A percentile compares a stretch with the other conserved stretches of the same genome.
Evolutionary conservation across 2,113 vertebrate species (phyloP).

Genomic region (Ciconia stormi): DNA sequence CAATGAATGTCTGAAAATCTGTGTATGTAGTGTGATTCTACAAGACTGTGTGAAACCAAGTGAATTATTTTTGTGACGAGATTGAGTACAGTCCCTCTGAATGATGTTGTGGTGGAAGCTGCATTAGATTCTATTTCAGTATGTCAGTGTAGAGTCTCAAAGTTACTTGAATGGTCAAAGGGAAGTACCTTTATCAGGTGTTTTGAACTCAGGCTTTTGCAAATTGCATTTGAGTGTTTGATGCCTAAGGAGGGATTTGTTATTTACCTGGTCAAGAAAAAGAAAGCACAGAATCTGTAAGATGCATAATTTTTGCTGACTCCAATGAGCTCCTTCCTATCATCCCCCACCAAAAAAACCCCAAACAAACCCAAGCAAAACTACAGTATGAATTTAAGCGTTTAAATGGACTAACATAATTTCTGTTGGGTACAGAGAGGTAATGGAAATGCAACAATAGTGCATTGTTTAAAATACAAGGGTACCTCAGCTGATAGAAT

Average conservation of each 20-base stretch:
- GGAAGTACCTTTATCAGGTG: background rate
- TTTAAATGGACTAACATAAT: background rate
- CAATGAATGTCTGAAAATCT: background rate
- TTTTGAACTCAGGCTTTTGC: background rate
- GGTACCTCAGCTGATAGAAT: background rate
- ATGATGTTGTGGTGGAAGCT: background rate
- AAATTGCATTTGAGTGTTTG: background rate
- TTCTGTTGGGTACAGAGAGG: background rate
- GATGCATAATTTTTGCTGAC: background rate
- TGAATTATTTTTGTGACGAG: background rate
- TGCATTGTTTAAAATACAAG: background rate
- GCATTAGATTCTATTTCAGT: background rate
- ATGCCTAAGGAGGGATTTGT: background rate
- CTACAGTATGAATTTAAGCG: background rate
- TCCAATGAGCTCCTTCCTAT: background rate
- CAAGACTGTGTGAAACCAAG: background rate
- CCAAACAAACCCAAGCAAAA: background rate
- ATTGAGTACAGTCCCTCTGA: background rate
- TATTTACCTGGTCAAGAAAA: background rate
- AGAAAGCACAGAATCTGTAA: background rate
- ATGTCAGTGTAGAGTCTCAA: background rate
- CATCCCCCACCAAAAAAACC: background rate
- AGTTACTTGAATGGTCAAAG: background rate
- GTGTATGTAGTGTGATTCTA: background rate
- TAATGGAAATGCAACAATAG: background rate